Percentiles rank a stretch among this genome's conserved stretches.
These are phyloP conservation scores for Orthosia gothica DNA, from an alignment of 2,888 invertebrate species.

Conservation along the genomic window DNA sequence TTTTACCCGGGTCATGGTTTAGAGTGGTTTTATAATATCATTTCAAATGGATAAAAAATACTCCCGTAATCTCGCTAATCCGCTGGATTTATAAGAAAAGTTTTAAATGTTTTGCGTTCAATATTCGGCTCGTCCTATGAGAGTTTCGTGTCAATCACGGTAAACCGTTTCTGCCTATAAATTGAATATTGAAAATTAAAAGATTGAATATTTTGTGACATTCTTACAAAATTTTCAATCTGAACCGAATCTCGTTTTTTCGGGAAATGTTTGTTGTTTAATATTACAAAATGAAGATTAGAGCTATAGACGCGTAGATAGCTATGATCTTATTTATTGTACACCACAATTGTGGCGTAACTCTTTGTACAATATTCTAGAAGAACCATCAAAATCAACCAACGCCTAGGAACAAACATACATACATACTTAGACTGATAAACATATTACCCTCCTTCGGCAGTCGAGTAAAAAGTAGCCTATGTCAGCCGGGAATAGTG, in stretches of 20 bases:
- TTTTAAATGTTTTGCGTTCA: slow-evolving; percentile 20
- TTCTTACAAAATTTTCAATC: neutral
- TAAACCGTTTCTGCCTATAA: neutral
- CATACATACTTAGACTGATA: no score
- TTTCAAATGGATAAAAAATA: slow-evolving; percentile 18
- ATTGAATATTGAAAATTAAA: neutral
- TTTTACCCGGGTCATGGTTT: no score
- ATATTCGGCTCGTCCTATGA: slow-evolving; percentile 23
- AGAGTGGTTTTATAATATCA: neutral
- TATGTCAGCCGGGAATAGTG: no score
- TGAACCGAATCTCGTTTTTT: neutral
- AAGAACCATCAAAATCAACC: no score
- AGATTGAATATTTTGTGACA: neutral
- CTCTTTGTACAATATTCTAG: no score
- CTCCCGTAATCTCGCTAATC: neutral
- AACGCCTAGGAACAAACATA: no score
- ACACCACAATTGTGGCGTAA: no score
- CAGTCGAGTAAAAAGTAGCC: no score
- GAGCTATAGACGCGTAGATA: no score
- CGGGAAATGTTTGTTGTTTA: neutral
- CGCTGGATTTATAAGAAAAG: slow-evolving; percentile 5
- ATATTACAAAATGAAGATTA: no score
- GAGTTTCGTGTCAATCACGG: slow-evolving; percentile 24
- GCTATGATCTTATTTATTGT: no score
- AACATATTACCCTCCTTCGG: no score